These are phyloP conservation scores for Hydrotaea diabolus DNA, from an alignment of 2,888 invertebrate species.

Conservation along the genomic window DNA sequence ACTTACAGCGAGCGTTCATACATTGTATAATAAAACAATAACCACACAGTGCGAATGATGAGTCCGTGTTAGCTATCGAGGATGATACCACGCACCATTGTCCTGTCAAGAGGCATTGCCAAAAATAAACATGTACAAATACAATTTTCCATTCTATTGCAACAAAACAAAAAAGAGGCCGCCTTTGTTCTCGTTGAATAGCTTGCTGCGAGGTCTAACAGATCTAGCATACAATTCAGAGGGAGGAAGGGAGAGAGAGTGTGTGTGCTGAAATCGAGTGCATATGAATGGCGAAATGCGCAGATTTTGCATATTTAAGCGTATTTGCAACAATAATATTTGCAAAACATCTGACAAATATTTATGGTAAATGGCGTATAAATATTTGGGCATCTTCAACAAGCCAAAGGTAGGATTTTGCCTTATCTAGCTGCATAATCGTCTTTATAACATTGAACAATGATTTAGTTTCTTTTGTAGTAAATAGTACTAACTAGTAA, in stretches of 20 bases:
- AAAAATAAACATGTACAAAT: background rate
- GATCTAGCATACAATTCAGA: too few species aligned
- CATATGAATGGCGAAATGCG: constrained; percentile 36
- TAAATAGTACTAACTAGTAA: too few species aligned
- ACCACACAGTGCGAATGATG: background rate
- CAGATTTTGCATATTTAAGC: constrained; percentile 70
- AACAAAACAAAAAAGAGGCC: background rate
- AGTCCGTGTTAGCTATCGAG: background rate
- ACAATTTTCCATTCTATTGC: background rate
- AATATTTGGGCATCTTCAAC: constrained; percentile 10
- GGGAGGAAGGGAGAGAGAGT: background rate
- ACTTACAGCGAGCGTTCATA: background rate
- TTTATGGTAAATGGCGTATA: constrained; percentile 26
- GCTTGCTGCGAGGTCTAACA: background rate
- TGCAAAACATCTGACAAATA: constrained; percentile 73
- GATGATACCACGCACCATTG: constrained; percentile 1
- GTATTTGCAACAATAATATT: constrained; percentile 71
- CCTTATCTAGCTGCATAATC: background rate
- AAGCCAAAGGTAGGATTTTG: background rate
- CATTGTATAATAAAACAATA: constrained; percentile 25
- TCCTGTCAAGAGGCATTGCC: constrained; percentile 12
- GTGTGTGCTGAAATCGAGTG: background rate
- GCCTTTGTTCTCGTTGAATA: constrained; percentile 21
- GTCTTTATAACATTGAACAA: background rate
- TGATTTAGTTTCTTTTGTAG: too few species aligned